These are phyloP conservation scores for Charina bottae DNA, from an alignment of 2,113 vertebrate genomes.

Conservation along the genomic window DNA sequence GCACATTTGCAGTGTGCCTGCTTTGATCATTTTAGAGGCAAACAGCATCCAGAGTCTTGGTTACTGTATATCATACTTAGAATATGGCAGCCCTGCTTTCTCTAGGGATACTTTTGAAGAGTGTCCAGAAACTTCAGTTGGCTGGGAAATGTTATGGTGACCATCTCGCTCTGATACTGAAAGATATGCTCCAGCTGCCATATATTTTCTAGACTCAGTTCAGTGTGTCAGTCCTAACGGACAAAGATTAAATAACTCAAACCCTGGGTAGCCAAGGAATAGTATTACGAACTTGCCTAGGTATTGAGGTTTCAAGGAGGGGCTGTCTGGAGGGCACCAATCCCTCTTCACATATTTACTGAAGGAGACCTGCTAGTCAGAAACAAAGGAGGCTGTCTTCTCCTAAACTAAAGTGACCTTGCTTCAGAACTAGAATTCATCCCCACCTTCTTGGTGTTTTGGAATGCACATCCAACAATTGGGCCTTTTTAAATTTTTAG, in stretches of 20 bases:
- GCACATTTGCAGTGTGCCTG: neutral
- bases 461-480: neutral
- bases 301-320: neutral
- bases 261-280: neutral
- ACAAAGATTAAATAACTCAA: neutral
- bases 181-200: neutral
- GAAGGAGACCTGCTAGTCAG: neutral
- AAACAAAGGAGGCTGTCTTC: neutral
- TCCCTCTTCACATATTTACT: neutral
- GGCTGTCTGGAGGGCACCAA: neutral
- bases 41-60: neutral
- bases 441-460: neutral
- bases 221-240: neutral
- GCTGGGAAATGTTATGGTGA: neutral
- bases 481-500: neutral
- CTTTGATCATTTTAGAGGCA: neutral
- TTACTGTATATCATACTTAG: neutral
- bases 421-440: neutral
- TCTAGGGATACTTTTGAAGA: neutral
- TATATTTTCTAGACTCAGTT: neutral
- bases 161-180: neutral
- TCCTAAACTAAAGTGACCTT: neutral
- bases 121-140: neutral
- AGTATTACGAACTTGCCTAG: neutral
- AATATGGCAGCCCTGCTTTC: neutral